A percentile compares a stretch with the other conserved stretches of the same genome.
These are phyloP conservation scores for Aix galericulata DNA, from an alignment of 2,113 vertebrate species.

Conservation along the genomic window DNA sequence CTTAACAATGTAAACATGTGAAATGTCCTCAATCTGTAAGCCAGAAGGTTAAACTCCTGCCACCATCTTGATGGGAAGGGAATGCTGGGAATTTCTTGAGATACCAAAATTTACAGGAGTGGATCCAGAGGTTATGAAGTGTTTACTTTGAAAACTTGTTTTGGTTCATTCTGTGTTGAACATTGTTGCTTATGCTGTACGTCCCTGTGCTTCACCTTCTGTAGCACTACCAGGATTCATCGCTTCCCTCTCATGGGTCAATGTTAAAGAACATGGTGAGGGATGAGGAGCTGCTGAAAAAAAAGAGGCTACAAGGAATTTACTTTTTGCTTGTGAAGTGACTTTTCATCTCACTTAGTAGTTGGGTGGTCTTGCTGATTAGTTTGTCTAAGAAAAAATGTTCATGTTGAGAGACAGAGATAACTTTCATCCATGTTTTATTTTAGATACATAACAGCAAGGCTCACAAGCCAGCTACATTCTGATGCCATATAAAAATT, in stretches of 20 bases:
- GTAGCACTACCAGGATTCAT: neutral
- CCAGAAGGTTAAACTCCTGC: neutral
- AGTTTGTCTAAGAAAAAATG: neutral
- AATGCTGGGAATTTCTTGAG: neutral
- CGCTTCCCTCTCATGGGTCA: neutral
- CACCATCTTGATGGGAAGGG: neutral
- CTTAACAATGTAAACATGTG: neutral
- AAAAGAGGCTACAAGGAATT: neutral
- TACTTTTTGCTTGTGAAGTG: neutral
- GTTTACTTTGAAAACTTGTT: neutral
- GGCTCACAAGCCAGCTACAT: neutral
- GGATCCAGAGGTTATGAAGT: neutral
- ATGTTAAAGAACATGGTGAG: neutral
- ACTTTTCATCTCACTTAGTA: slow-evolving; percentile 28
- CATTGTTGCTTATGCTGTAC: fast-evolving
- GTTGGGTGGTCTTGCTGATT: slow-evolving; percentile 47
- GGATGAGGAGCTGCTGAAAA: neutral
- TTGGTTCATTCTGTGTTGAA: neutral
- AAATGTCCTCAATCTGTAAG: neutral
- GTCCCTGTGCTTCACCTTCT: neutral
- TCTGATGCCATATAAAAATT: neutral
- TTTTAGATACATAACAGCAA: neutral
- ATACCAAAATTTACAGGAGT: neutral
- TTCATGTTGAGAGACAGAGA: neutral
- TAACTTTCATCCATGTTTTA: neutral